Evolutionary conservation across 2,113 vertebrate species (phyloP), one percentile per base, ranked within the genome.

Genomic region (Athene noctua): DNA sequence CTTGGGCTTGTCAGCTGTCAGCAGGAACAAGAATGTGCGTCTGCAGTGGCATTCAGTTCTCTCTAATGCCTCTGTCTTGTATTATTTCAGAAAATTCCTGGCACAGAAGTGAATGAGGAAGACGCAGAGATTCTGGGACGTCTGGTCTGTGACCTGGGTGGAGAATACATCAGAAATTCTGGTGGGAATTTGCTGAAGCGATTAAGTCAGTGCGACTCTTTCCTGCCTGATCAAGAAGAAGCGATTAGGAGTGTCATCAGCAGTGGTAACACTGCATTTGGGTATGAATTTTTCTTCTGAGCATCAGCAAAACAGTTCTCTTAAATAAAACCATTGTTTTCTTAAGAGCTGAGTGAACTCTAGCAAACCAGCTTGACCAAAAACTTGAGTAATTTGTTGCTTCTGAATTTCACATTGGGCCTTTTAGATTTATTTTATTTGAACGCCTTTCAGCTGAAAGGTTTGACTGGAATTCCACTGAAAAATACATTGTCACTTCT

Each of bases 111-210:
- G 13, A 89, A 7, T 0, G 14, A 66, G 42, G 88, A 75, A 1
- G 22, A 88, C 0, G 83, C 94, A 1, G 44, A 26, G 71, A 17
- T 95, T 10, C 92, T 98, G 85, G 97, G 97, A 4, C n/a, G 5
- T 29, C 79, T 98, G 73, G 20, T 92, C 23, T 98, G 98, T 72
- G 97, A 98, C 36, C 94, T 98, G 49, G 46, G n/a, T 4, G 80
- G 66, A 23, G 42, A 89, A 5, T 90, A 91, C 47, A 96, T 98
- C 40, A 61, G 71, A 47, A 55, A 6, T 3, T 97, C 97, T 18
- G 92, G 86, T 1, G 74, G 58, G 6, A 70, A 1, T 10, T 15
- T 98, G 42, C 91, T 98, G 36, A 83, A 79, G 62, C 67, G 15
- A 5, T 59, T 98, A 61, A 87, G 59, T 5, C 67, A 52, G 11